phyloP scores from a whole-genome alignment of 1,140 invertebrate species.

The Drosophila suzukii region DNA sequence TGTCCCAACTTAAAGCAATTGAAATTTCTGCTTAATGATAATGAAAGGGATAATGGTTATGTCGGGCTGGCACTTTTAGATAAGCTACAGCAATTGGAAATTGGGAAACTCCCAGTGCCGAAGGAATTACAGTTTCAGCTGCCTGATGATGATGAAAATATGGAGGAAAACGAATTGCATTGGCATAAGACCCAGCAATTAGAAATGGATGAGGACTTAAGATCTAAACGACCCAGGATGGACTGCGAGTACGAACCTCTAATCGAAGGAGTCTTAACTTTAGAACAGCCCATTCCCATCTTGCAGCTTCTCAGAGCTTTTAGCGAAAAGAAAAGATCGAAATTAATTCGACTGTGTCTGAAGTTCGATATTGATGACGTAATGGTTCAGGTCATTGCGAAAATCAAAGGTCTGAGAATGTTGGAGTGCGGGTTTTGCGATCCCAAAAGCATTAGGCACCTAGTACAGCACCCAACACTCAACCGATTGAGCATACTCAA shows the following conservation, averaged over 20 bases:
- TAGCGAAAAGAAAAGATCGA: neutral
- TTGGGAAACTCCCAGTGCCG: neutral
- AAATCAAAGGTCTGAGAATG: constrained; percentile 6
- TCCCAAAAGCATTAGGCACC: constrained; percentile 9
- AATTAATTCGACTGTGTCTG: constrained; percentile 1
- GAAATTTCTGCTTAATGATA: constrained; percentile 16
- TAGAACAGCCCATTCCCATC: neutral
- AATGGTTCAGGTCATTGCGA: constrained; percentile 1
- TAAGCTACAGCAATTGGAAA: constrained; percentile 8
- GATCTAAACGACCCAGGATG: neutral
- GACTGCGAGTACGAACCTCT: neutral
- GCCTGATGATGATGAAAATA: neutral
- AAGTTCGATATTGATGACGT: constrained; percentile 15
- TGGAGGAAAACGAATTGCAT: neutral
- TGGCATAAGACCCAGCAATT: neutral
- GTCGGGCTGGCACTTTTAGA: constrained; percentile 1
- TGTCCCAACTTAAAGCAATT: constrained; percentile 18
- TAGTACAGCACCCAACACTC: neutral
- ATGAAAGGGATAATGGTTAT: constrained; percentile 9
- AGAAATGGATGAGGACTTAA: neutral
- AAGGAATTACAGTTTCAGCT: neutral
- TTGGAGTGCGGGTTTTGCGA: constrained; percentile 23
- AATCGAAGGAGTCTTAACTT: neutral
- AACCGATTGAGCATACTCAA: neutral
- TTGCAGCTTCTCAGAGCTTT: constrained; percentile 10